Evolutionary conservation across 2,113 vertebrate genomes (phyloP).

Genomic region (Orthochromis indermauri): DNA sequence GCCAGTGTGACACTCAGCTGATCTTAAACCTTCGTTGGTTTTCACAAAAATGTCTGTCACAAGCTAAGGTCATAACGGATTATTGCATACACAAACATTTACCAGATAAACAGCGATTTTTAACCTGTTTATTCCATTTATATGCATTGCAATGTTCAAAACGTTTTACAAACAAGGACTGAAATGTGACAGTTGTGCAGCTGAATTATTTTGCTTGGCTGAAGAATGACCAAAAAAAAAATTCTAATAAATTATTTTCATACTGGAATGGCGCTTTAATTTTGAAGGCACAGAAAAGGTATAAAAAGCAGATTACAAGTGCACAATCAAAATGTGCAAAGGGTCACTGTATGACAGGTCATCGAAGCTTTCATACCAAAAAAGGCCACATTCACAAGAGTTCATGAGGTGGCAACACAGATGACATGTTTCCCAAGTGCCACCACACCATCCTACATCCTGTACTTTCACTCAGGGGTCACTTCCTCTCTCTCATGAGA

Average conservation of each 20-base stretch:
- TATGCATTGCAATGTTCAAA: background rate
- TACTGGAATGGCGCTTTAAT: background rate
- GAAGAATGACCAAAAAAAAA: background rate
- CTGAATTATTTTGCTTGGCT: constrained; percentile 6
- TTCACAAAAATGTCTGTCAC: background rate
- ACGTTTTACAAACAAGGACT: background rate
- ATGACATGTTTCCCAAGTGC: constrained; percentile 32
- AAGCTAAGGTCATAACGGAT: background rate
- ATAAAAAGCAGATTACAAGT: background rate
- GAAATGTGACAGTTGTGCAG: background rate
- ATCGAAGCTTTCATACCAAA: constrained; percentile 22
- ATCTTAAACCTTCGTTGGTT: background rate
- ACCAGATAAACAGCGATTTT: background rate
- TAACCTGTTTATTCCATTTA: constrained; percentile 1
- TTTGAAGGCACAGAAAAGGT: background rate
- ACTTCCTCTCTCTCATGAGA: constrained; percentile 51
- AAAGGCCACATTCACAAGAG: constrained; percentile 38
- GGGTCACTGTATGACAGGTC: background rate
- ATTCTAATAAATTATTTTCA: constrained; percentile 39
- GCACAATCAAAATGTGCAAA: background rate
- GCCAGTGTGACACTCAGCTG: background rate
- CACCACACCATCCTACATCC: constrained; percentile 16
- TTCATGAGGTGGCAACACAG: constrained; percentile 13
- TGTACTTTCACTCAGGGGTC: constrained; percentile 6
- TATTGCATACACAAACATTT: background rate